These are phyloP conservation scores for Phortica magna DNA, from an alignment of 2,888 invertebrate species.

Conservation along the genomic window DNA sequence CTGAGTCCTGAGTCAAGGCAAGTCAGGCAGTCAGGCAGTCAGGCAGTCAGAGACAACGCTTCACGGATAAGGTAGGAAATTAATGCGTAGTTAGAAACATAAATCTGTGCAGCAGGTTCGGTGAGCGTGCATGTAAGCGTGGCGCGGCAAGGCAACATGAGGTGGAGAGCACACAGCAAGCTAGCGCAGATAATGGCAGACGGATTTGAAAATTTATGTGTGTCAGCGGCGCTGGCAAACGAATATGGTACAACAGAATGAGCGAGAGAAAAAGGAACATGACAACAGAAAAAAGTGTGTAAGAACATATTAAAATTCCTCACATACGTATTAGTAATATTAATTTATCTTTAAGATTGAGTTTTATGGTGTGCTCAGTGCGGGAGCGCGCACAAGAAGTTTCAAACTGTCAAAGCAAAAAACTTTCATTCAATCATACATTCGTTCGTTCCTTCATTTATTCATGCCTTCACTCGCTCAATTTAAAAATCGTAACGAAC, in stretches of 20 bases:
- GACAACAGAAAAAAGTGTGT: not conserved
- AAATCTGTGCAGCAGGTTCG: constrained; percentile 62
- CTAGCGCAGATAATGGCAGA: constrained; percentile 14
- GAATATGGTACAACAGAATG: not conserved
- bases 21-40: not conserved
- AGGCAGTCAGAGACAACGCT: constrained; percentile 35
- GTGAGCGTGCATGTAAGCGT: not conserved
- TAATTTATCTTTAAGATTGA: constrained; percentile 67
- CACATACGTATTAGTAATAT: constrained; percentile 63
- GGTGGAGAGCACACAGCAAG: not conserved
- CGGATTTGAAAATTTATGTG: constrained; percentile 64
- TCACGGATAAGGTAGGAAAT: constrained; percentile 68
- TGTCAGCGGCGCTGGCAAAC: constrained; percentile 31
- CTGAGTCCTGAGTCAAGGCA: too few relatives aligned
- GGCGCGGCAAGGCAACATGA: not conserved
- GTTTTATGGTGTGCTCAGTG: not conserved
- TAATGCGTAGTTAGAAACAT: constrained; percentile 70
- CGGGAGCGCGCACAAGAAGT: too few relatives aligned
- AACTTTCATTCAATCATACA: not conserved
- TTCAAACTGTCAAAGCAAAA: constrained; percentile 28
- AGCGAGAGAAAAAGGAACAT: constrained; percentile 25
- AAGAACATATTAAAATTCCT: constrained; percentile 12
- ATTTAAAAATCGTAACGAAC: constrained; percentile 48
- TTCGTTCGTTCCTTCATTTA: not conserved
- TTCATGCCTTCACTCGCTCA: constrained; percentile 13